phyloP scores from a whole-genome alignment of 2,888 invertebrate genomes.

The Parnassius orleans region DNA sequence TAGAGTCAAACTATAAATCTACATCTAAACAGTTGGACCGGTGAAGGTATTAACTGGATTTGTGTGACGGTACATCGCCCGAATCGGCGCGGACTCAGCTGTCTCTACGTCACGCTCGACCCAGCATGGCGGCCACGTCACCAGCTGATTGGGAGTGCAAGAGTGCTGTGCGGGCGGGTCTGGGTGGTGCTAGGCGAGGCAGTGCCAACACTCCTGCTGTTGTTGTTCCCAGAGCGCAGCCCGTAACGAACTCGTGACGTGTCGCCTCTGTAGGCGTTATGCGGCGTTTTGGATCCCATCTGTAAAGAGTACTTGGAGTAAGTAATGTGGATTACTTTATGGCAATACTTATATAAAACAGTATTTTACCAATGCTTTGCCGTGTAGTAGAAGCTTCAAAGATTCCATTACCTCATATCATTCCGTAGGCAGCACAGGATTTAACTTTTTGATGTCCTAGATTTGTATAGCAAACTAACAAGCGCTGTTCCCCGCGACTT shows the following conservation, averaged over 20 bases:
- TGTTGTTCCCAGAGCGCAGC: slow-evolving; percentile 64
- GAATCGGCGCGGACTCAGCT: slow-evolving; percentile 52
- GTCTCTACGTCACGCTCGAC: slow-evolving; percentile 80
- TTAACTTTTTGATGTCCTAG: too few relatives aligned
- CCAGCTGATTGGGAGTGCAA: slow-evolving; percentile 84
- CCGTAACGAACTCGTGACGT: slow-evolving; percentile 90
- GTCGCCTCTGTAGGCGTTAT: slow-evolving; percentile 96
- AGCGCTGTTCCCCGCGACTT: too few relatives aligned
- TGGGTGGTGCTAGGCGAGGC: slow-evolving; percentile 60
- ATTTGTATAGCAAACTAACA: too few relatives aligned
- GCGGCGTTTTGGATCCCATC: slow-evolving; percentile 95
- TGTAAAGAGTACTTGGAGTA: slow-evolving; percentile 49
- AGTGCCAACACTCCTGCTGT: slow-evolving; percentile 74
- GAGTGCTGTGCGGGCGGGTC: slow-evolving; percentile 63
- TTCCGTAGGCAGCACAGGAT: too few relatives aligned
- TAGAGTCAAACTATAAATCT: neutral
- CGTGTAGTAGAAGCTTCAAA: too few relatives aligned
- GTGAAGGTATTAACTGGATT: slow-evolving; percentile 5
- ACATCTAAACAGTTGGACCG: slow-evolving; percentile 28
- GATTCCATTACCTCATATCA: too few relatives aligned
- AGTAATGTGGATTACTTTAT: neutral
- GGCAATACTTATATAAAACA: neutral
- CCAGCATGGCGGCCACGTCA: slow-evolving; percentile 83
- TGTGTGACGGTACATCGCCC: slow-evolving; percentile 39
- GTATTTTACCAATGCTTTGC: too few relatives aligned